Evolutionary conservation across 2,888 invertebrate genomes (phyloP).

Genomic region (Clitarchus hookeri): DNA sequence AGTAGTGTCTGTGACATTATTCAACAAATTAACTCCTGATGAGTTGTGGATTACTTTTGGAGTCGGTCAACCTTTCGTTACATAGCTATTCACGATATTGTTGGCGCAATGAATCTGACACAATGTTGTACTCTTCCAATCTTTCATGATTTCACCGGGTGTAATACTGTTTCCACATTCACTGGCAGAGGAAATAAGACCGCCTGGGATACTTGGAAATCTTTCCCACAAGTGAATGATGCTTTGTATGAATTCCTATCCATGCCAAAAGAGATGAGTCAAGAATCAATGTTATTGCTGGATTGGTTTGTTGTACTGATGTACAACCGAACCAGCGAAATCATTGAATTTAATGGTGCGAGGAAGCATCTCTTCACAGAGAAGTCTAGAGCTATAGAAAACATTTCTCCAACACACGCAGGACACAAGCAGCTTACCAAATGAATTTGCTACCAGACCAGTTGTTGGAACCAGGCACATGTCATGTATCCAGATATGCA

Average conservation of each 20-base stretch:
- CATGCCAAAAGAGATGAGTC: not conserved
- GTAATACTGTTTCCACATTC: slow-evolving; percentile 26
- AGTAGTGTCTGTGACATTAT: slow-evolving; percentile 15
- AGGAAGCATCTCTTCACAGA: slow-evolving; percentile 26
- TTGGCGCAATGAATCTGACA: not conserved
- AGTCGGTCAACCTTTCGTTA: not conserved
- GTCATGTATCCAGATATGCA: not conserved
- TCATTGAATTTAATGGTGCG: not conserved
- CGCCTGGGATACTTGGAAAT: not conserved
- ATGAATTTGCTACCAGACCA: not conserved
- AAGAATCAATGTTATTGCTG: not conserved
- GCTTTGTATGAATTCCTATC: not conserved
- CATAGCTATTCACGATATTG: slow-evolving; percentile 2
- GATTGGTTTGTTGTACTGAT: slow-evolving; percentile 10
- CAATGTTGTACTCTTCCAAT: not conserved
- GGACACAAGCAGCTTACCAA: slow-evolving; percentile 5
- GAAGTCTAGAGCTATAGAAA: slow-evolving; percentile 17
- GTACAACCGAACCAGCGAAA: slow-evolving; percentile 10
- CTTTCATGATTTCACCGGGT: slow-evolving; percentile 23
- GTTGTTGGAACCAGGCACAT: not conserved
- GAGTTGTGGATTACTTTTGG: slow-evolving; percentile 24
- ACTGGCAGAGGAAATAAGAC: slow-evolving; percentile 22
- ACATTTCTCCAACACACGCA: slow-evolving; percentile 16
- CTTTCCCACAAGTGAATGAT: slow-evolving; percentile 1
- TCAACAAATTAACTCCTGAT: not conserved